Evolutionary conservation across 1,140 invertebrate species (phyloP).

Genomic region (Melitaea cinxia): DNA sequence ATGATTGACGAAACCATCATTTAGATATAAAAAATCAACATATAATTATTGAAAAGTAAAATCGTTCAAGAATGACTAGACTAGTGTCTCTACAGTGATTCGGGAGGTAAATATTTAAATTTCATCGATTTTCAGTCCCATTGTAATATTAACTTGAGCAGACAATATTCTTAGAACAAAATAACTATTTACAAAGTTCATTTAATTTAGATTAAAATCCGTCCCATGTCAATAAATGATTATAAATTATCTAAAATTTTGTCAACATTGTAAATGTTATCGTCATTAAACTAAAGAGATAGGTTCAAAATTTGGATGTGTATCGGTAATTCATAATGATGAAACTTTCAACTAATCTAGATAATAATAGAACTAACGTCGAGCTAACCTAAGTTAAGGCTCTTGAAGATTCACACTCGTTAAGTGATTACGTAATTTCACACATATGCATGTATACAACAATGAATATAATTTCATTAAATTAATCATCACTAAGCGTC

Average conservation of each 20-base stretch:
- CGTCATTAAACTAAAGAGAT: constrained; percentile 60
- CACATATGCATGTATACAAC: constrained; percentile 70
- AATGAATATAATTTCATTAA: constrained; percentile 67
- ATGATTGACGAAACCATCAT: neutral
- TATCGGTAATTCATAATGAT: constrained; percentile 26
- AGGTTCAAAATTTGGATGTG: constrained; percentile 28
- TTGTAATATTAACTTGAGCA: constrained; percentile 75
- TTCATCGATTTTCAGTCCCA: constrained; percentile 56
- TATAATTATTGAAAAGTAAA: neutral
- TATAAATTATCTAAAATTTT: constrained; percentile 38
- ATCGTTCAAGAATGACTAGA: constrained; percentile 24
- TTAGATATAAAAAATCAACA: neutral
- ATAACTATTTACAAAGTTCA: constrained; percentile 77
- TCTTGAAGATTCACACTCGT: constrained; percentile 68
- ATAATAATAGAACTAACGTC: constrained; percentile 67
- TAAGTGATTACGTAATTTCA: constrained; percentile 50
- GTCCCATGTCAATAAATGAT: constrained; percentile 31
- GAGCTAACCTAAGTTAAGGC: constrained; percentile 70
- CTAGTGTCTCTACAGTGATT: constrained; percentile 31
- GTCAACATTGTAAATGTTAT: constrained; percentile 51
- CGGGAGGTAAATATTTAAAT: constrained; percentile 34
- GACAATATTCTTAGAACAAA: constrained; percentile 76
- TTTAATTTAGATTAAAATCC: constrained; percentile 69
- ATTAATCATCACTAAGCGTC: constrained; percentile 69
- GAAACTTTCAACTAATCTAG: constrained; percentile 53